A percentile compares a stretch with the other conserved stretches of the same genome.
phyloP scores from a whole-genome alignment of 2,113 vertebrate species.

The Todiramphus saurophagus region DNA sequence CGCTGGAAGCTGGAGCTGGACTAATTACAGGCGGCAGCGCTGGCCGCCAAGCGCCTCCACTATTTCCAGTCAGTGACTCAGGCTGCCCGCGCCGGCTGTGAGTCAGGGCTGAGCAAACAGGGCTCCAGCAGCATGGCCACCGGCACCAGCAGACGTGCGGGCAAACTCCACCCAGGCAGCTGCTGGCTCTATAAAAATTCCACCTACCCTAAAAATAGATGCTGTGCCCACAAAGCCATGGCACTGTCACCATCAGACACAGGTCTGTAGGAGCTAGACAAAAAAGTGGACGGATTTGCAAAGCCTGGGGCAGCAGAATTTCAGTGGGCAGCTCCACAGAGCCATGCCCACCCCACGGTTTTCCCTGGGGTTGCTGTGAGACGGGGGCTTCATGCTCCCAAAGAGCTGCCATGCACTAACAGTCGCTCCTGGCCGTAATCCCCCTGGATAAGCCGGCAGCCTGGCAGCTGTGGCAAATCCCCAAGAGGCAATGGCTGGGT shows the following conservation, averaged over 20 bases:
- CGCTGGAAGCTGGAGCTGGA: not conserved
- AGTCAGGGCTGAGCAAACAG: slow-evolving; percentile 55
- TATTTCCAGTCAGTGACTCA: slow-evolving; percentile 63
- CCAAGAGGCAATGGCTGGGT: not conserved
- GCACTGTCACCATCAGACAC: not conserved
- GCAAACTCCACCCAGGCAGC: slow-evolving; percentile 36
- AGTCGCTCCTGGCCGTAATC: not conserved
- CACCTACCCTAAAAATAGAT: slow-evolving; percentile 20
- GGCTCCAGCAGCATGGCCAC: fast-evolving
- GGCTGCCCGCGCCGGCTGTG: not conserved
- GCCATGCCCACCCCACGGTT: fast-evolving
- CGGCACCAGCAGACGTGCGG: not conserved
- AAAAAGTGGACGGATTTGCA: not conserved
- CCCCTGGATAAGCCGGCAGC: not conserved
- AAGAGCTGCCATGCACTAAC: fast-evolving
- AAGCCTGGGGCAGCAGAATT: not conserved
- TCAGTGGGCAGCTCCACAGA: not conserved
- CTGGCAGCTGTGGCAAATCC: not conserved
- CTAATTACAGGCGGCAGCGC: not conserved
- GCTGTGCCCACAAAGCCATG: not conserved
- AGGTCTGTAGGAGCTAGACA: not conserved
- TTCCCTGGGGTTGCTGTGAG: not conserved
- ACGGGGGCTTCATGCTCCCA: not conserved
- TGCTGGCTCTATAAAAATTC: slow-evolving; percentile 19
- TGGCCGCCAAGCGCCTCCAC: not conserved